These are phyloP conservation scores for Nomada fucata DNA, from an alignment of 2,888 invertebrate genomes.

Conservation along the genomic window DNA sequence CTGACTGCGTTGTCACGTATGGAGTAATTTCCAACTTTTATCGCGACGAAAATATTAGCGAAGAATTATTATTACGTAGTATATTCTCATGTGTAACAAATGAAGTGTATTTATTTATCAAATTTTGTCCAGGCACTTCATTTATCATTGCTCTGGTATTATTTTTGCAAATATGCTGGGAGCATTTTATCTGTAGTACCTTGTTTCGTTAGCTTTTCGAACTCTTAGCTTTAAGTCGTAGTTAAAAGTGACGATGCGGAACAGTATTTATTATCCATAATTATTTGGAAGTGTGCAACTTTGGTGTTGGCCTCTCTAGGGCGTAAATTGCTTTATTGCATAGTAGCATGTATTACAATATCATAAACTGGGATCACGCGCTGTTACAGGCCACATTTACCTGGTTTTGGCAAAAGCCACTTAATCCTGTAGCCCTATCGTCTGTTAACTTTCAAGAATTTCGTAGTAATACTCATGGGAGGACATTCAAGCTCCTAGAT, in stretches of 20 bases:
- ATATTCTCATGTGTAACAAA: no score
- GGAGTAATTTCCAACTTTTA: no score
- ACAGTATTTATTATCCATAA: not conserved
- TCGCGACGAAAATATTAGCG: no score
- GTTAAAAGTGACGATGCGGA: not conserved
- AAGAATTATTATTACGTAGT: no score
- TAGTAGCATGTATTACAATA: not conserved
- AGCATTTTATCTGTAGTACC: no score
- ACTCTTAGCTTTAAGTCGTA: not conserved
- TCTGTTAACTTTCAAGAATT: slow-evolving; percentile 10
- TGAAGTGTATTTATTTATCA: no score
- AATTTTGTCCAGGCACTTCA: no score
- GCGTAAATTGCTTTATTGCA: not conserved
- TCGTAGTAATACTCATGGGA: not conserved
- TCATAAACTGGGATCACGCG: not conserved
- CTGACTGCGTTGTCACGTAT: no score
- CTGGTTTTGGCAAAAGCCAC: slow-evolving; percentile 5
- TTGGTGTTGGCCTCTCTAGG: not conserved
- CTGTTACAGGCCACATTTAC: slow-evolving; percentile 15
- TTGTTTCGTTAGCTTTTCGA: not conserved
- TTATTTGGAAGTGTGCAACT: not conserved
- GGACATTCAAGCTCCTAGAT: not conserved
- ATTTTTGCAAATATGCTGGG: no score
- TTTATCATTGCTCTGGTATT: no score
- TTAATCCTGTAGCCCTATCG: slow-evolving; percentile 12